Evolutionary conservation across 2,797 vertebrate genomes (phyloP).

Genomic region (Chromobotia macracanthus): DNA sequence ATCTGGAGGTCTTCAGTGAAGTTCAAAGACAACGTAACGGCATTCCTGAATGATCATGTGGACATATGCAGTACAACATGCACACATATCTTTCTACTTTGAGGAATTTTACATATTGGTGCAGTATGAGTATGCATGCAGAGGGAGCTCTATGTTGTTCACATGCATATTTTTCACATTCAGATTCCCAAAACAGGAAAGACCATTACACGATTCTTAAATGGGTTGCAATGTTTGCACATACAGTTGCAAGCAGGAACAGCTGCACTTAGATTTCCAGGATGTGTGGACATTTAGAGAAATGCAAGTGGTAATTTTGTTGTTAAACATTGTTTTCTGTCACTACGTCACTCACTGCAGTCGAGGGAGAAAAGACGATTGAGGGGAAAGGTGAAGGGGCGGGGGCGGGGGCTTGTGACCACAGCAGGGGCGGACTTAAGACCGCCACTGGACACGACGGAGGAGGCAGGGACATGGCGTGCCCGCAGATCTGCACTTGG

Average conservation of each 20-base stretch:
- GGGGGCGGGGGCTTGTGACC: conserved; percentile 86
- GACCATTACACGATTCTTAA: background rate
- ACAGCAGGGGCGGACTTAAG: conserved; percentile 87
- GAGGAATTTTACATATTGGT: background rate
- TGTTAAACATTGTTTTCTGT: conserved; percentile 23
- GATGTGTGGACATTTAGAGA: background rate
- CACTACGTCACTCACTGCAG: conserved; percentile 86
- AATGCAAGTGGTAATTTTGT: background rate
- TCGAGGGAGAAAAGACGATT: conserved; percentile 94
- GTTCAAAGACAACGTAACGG: background rate
- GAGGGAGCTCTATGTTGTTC: background rate
- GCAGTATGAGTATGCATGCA: conserved; percentile 22
- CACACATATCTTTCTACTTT: conserved; percentile 1
- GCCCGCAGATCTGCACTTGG: conserved; percentile 93
- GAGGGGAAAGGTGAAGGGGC: conserved; percentile 90
- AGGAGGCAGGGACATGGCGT: conserved; percentile 93
- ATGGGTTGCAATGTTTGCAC: background rate
- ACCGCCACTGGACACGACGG: conserved; percentile 94
- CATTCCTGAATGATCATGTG: background rate
- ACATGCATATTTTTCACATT: conserved; percentile 23
- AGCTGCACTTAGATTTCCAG: too few relatives aligned
- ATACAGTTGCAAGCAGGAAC: background rate
- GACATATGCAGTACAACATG: conserved; percentile 24
- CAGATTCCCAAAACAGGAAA: background rate
- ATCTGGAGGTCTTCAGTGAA: conserved; percentile 2